These are phyloP conservation scores for Enteromius viviparus DNA, from an alignment of 2,797 vertebrate species.

Conservation along the genomic window DNA sequence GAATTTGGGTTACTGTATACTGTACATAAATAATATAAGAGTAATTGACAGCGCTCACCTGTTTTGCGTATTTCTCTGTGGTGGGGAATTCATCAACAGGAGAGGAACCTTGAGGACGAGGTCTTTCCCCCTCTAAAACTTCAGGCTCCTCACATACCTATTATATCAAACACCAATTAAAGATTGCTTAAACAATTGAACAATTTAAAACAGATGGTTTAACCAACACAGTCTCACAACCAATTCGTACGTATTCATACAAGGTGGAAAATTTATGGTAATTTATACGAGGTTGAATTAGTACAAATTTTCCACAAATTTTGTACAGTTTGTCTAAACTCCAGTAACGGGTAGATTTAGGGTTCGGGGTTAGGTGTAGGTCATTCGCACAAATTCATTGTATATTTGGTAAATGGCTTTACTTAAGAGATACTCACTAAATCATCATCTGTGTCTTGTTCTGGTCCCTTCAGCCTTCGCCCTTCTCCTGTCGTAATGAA, in stretches of 20 bases:
- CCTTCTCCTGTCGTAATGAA: slow-evolving; percentile 76
- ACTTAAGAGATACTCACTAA: slow-evolving; percentile 80
- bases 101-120: slow-evolving; percentile 95
- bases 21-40: neutral
- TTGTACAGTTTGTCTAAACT: too few species aligned
- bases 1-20: neutral
- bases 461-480: slow-evolving; percentile 81
- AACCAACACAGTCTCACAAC: too few species aligned
- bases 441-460: slow-evolving; percentile 77
- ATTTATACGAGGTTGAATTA: too few species aligned
- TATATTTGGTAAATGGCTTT: slow-evolving; percentile 17
- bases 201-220: neutral
- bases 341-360: too few species aligned
- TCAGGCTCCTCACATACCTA: slow-evolving; percentile 85
- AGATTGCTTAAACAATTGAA: neutral
- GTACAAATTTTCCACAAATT: too few species aligned
- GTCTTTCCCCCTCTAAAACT: slow-evolving; percentile 84
- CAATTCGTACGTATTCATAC: too few species aligned
- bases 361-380: too few species aligned
- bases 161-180: slow-evolving; percentile 50
- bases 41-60: slow-evolving; percentile 71
- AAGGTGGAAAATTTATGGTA: too few species aligned
- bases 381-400: neutral
- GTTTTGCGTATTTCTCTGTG: slow-evolving; percentile 79
- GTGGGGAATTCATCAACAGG: slow-evolving; percentile 88